These are phyloP conservation scores for Hyaena hyaena DNA, from an alignment of 2,113 vertebrate genomes.

Conservation along the genomic window DNA sequence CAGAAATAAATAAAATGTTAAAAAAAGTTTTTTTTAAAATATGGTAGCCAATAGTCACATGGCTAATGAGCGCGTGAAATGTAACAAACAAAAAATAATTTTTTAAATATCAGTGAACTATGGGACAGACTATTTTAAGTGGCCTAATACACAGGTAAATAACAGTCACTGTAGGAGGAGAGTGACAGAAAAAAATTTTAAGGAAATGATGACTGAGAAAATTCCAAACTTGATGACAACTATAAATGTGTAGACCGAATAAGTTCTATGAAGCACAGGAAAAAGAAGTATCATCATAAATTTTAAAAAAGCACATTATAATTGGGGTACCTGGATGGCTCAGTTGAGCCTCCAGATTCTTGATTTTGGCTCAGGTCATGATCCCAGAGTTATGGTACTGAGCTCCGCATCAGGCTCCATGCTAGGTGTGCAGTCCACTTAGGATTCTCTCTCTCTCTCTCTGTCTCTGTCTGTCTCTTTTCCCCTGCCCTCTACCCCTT, in stretches of 20 bases:
- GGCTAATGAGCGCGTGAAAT: conserved; percentile 14
- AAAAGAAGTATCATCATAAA: neutral
- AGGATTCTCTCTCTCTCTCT: too few species aligned
- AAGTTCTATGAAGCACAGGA: neutral
- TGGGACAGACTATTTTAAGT: neutral
- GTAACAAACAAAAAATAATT: neutral
- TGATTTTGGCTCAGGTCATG: too few species aligned
- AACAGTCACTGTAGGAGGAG: neutral
- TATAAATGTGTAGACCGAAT: neutral
- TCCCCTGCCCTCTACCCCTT: neutral
- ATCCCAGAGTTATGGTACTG: too few species aligned
- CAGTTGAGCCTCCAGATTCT: too few species aligned
- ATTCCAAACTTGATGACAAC: neutral
- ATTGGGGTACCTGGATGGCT: too few species aligned
- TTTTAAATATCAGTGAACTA: neutral
- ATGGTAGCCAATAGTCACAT: neutral
- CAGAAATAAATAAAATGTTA: too few species aligned
- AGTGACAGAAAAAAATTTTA: neutral
- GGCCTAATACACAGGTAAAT: neutral
- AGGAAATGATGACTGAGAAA: neutral
- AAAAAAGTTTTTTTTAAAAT: neutral
- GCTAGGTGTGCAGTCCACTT: too few species aligned
- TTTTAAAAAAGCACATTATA: neutral
- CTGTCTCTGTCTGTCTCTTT: too few species aligned
- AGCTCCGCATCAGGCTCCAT: too few species aligned